Evolutionary conservation across 2,888 invertebrate genomes (phyloP).

Genomic region (Pollenia griseotomentosa): DNA sequence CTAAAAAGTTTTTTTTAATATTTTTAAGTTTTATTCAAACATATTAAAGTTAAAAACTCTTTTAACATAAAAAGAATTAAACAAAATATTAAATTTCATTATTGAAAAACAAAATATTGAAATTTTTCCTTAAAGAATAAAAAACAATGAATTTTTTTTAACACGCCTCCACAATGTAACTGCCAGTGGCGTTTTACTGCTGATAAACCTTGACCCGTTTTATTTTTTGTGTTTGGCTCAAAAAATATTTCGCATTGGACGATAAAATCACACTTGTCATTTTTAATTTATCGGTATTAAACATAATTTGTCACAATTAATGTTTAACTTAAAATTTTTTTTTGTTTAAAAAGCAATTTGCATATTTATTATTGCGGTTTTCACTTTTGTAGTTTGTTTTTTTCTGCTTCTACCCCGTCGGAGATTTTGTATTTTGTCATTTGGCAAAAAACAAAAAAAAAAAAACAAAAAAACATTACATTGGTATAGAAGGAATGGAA

Average conservation of each 20-base stretch:
- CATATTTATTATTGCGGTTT: conserved; percentile 76
- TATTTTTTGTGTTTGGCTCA: not conserved
- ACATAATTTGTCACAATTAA: conserved; percentile 75
- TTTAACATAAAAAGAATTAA: no score
- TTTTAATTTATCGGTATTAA: conserved; percentile 69
- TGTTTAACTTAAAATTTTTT: conserved; percentile 64
- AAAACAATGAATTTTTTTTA: conserved; percentile 13
- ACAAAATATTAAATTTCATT: not conserved
- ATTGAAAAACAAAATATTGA: not conserved
- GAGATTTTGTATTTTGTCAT: conserved; percentile 55
- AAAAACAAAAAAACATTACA: conserved; percentile 19
- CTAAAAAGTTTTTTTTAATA: no score
- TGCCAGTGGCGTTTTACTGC: conserved; percentile 2
- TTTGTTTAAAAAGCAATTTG: conserved; percentile 74
- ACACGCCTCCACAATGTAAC: conserved; percentile 12
- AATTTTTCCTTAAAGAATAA: not conserved
- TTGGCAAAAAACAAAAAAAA: conserved; percentile 1
- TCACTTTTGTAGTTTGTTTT: conserved; percentile 54
- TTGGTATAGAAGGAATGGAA: conserved; percentile 10
- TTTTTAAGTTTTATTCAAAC: no score
- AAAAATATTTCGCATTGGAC: conserved; percentile 34
- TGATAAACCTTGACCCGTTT: conserved; percentile 67
- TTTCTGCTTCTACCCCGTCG: conserved; percentile 9
- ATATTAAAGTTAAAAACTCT: no score
- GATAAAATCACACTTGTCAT: conserved; percentile 71